A percentile compares a stretch with the other conserved stretches of the same genome.
Conservation (phyloP, 2,797 vertebrate genomes). For the Taenioides sp. region DNA sequence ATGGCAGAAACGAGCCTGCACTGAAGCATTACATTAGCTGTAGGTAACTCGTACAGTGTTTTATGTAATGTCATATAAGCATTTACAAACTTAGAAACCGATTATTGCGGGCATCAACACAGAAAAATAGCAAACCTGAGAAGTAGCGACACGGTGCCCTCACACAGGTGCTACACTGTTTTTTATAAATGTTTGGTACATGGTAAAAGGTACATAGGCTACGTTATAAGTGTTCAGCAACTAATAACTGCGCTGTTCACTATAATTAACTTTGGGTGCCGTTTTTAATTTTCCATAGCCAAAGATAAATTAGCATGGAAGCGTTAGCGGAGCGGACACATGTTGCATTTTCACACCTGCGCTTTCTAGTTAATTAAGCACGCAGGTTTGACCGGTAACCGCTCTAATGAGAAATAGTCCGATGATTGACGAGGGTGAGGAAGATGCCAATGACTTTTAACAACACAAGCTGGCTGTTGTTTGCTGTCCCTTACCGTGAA, state of each 20-base stretch:
- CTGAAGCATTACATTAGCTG: constrained; percentile 17
- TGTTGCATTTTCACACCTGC: constrained; percentile 68
- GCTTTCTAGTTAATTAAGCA: constrained; percentile 64
- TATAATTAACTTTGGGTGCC: constrained; percentile 13
- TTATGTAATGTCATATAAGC: not conserved
- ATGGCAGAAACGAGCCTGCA: constrained; percentile 4
- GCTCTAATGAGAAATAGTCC: constrained; percentile 66
- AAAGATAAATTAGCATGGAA: constrained; percentile 12
- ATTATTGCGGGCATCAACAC: not conserved
- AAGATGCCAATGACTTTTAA: constrained; percentile 57
- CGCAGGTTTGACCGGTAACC: constrained; percentile 67
- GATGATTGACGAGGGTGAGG: constrained; percentile 66
- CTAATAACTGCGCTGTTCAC: constrained; percentile 6
- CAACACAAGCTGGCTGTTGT: constrained; percentile 68
- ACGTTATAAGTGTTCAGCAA: not conserved
- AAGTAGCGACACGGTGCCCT: not conserved
- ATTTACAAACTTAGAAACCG: no score
- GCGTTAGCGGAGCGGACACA: constrained; percentile 33
- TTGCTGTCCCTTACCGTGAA: constrained; percentile 64
- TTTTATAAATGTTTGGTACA: not conserved
- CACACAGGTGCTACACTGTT: not conserved
- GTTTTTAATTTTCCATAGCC: constrained; percentile 17
- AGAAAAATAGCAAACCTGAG: not conserved
- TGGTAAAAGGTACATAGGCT: not conserved
- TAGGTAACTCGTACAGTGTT: not conserved